phyloP scores from a whole-genome alignment of 2,888 invertebrate genomes.

The Oligia latruncula region DNA sequence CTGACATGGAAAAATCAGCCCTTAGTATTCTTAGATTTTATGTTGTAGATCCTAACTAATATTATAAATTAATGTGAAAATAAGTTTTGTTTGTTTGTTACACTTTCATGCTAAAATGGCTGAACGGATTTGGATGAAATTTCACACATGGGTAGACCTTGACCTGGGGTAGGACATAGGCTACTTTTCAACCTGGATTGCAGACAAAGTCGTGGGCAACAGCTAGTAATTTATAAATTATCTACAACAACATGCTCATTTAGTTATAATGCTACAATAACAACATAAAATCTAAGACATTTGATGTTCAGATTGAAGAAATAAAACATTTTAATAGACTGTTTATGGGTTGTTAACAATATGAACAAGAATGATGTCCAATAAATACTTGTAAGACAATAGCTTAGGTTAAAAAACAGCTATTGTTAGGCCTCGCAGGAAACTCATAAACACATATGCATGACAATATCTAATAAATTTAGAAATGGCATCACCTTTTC shows the following conservation, averaged over 20 bases:
- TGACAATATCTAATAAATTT: constrained; percentile 44
- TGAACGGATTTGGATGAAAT: too few relatives aligned
- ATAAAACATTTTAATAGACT: constrained; percentile 42
- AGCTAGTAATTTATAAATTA: neutral
- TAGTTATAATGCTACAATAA: constrained; percentile 18
- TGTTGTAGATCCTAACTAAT: neutral
- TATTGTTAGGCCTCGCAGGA: constrained; percentile 52
- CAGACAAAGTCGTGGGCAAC: neutral
- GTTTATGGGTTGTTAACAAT: constrained; percentile 43
- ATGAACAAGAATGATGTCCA: constrained; percentile 38
- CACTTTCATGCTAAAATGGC: neutral
- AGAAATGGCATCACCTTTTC: constrained; percentile 36
- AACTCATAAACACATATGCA: constrained; percentile 49
- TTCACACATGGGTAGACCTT: too few relatives aligned
- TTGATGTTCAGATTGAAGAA: constrained; percentile 18
- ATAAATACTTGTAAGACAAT: constrained; percentile 57
- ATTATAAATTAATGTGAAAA: neutral
- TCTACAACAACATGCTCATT: neutral
- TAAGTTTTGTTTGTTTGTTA: neutral
- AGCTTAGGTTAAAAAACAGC: constrained; percentile 45
- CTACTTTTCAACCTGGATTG: too few relatives aligned
- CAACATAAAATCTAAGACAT: constrained; percentile 7
- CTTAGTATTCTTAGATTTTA: neutral
- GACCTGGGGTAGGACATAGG: too few relatives aligned
- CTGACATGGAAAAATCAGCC: too few relatives aligned